Base-by-base conservation (phyloP, 2,888 invertebrate genomes). In the Leptinotarsa rubiginosa region DNA sequence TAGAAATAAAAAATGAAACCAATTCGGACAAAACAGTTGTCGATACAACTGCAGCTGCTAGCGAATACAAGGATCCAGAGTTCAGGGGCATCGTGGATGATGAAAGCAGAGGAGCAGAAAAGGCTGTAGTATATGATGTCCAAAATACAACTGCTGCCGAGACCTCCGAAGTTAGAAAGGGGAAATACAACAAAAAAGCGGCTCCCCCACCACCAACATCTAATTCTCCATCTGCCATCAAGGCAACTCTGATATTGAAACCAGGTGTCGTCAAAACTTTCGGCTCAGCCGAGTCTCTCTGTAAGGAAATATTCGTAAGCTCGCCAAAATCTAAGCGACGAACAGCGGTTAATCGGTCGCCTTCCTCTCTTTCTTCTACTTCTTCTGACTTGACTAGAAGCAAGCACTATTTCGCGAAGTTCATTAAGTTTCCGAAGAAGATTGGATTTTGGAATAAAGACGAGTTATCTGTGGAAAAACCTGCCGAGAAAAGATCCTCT, bases 391-490 rank as follows among this genome's bases (percentile, higher is more conserved):
- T 72, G n/a, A 65, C 75, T 56, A 78, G 64, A 77, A 77, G 69
- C 56, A 78, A 78, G 50, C 75, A 70, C 49, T 72, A 76, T 18
- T 49, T 77, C 47, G 75, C 83, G 59, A 85, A 85, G 76, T 79
- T 91, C 74, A 87, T 91, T 74, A 90, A 90, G 76, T 84, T 91
- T 69, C 91, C 91, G 10, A 88, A 89, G 78, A 91, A 90, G 86
- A 86, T 91, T 75, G 89, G 88, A 54, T 90, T 91, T 85, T 91
- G 91, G 90, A 86, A 89, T 79, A 90, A 89, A 86, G 85, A 81
- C 76, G 89, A 89, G 87, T 77, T 67, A 10, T 12, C 62, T 25
- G 62, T 62, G 59, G 70, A 62, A 71, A 73, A 72, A n/a, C 4
- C 62, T 25, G 62, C 41, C 56, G 72, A 64, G 70, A 73, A 72